Evolutionary conservation across 2,888 invertebrate species (phyloP).

Genomic region (Tridacna crocea): DNA sequence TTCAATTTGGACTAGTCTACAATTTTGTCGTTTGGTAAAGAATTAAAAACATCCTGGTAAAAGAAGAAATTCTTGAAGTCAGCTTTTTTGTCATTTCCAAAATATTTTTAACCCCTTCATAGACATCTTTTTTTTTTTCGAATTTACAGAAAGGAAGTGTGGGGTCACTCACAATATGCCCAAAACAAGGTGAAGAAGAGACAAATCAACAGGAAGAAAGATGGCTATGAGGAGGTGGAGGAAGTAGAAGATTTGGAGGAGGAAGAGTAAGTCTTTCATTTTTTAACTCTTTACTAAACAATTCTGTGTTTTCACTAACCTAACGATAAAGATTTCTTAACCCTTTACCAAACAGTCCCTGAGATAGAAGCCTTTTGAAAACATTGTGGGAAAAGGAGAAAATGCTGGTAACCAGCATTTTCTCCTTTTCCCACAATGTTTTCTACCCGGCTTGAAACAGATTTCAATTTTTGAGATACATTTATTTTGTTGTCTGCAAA

Average conservation of each 20-base stretch:
- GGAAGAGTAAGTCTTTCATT: constrained; percentile 40
- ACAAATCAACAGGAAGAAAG: constrained; percentile 53
- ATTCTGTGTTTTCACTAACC: too few relatives aligned
- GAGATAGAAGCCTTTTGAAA: neutral
- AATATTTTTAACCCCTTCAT: too few relatives aligned
- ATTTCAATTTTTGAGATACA: too few relatives aligned
- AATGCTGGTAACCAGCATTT: constrained; percentile 1
- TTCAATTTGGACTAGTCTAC: too few relatives aligned
- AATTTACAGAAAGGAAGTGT: constrained; percentile 64
- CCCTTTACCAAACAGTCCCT: too few relatives aligned
- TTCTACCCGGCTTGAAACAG: neutral
- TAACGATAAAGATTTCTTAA: too few relatives aligned
- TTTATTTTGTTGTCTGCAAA: neutral
- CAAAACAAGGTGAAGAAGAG: constrained; percentile 62
- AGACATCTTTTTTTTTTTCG: too few relatives aligned
- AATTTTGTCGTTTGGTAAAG: too few relatives aligned
- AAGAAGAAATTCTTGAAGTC: too few relatives aligned
- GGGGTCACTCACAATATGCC: constrained; percentile 68
- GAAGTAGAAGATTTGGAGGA: constrained; percentile 53
- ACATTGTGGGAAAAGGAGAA: constrained; percentile 4
- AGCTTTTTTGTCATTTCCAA: too few relatives aligned
- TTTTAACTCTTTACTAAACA: neutral
- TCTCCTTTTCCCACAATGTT: constrained; percentile 5
- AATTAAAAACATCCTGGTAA: too few relatives aligned
- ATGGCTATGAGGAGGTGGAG: constrained; percentile 45